Evolutionary conservation across 1,140 invertebrate genomes (phyloP), one percentile per base, ranked within the genome.

Genomic region (Muscidifurax raptorellus): DNA sequence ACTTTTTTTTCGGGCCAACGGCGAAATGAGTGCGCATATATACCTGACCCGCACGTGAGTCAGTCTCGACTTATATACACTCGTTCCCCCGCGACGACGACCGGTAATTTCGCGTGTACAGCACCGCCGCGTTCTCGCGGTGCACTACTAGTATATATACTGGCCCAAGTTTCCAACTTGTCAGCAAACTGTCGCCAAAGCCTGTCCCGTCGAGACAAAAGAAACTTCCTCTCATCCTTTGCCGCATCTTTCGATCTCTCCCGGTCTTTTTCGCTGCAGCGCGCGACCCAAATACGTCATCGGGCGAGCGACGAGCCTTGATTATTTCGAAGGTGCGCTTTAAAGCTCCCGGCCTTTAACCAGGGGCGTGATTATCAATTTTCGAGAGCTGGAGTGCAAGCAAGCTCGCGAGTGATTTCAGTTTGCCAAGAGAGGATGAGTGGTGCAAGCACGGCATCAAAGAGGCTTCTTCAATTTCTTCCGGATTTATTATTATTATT

Each of bases 271-370:
- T 77, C 44, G 47, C 47, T 59, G 25, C 75, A 7, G n/a, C 75
- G 47, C 36, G 36, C 36, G 9, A 40, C 36, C 36, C 36, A 40
- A 9, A 40, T 40, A 40, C 36, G 36, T 40, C 36, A 40, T 40
- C 36, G 36, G 10, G 36, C 64, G 30, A 67, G 44, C 27, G 32
- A 30, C 76, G 27, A 30, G 52, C n/a, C 27, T 36, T 79, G 59
- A 66, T 79, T 79, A 79, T 79, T 79, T 79, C 59, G 59, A 22
- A 77, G 47, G 47, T 28, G 32, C n/a, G n/a, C 77, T 22, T 66
- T 18, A 25, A 67, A 66, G 22, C 32, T 28, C 30, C 9, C 47
- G 5, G 22, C 30, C 75, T 52, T 27, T 30, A 77, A 59, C 75
- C 75, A 30, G 25, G 0, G 13, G 25, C 47, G 28, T n/a, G 28